phyloP scores from a whole-genome alignment of 2,113 vertebrate species.

The Lepidothrix coronata region DNA sequence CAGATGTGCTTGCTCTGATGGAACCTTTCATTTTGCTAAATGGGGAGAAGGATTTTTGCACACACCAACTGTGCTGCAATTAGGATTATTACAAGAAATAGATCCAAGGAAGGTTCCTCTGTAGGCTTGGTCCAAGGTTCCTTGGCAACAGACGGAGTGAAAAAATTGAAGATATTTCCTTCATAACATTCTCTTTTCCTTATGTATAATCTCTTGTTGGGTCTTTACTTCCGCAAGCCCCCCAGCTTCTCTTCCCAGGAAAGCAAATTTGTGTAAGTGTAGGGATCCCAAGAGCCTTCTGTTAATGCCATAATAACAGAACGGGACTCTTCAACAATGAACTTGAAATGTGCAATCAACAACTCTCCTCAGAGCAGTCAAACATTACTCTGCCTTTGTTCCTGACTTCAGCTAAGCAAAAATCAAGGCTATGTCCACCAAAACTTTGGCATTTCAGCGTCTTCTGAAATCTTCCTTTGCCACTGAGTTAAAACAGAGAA shows the following conservation, averaged over 20 bases:
- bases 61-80: conserved; percentile 51
- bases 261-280: not conserved
- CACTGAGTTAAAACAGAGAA: not conserved
- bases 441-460: not conserved
- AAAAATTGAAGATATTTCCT: not conserved
- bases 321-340: not conserved
- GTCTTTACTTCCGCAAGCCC: not conserved
- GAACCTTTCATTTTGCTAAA: conserved; percentile 58
- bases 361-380: not conserved
- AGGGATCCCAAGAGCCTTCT: conserved; percentile 1
- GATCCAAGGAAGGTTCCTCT: conserved; percentile 33
- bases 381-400: not conserved
- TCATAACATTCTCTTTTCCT: conserved; percentile 23
- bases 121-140: conserved; percentile 13
- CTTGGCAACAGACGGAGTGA: not conserved
- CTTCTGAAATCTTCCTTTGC: not conserved
- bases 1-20: conserved; percentile 34
- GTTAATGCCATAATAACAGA: not conserved
- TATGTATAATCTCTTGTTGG: not conserved
- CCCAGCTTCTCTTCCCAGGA: conserved; percentile 14
- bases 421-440: not conserved
- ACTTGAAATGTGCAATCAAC: not conserved
- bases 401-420: conserved; percentile 30
- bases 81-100: conserved; percentile 49
- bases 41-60: conserved; percentile 32